phyloP scores from a whole-genome alignment of 1,140 invertebrate species.

The Cheumatopsyche charites region DNA sequence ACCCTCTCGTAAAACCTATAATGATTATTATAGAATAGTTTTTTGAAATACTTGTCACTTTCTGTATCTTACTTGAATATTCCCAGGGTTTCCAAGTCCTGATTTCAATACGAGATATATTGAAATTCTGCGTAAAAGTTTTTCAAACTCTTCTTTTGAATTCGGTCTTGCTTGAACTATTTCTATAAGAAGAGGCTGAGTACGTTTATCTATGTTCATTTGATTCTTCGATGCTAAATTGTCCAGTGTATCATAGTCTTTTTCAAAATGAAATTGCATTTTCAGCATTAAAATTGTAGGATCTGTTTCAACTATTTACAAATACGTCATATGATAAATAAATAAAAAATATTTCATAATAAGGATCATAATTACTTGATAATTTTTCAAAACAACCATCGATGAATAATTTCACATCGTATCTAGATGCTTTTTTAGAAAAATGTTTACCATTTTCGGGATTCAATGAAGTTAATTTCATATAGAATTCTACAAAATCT shows the following conservation, averaged over 20 bases:
- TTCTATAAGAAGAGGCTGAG: constrained; percentile 62
- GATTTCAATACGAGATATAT: constrained; percentile 66
- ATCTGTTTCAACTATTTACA: constrained; percentile 50
- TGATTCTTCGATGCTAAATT: constrained; percentile 62
- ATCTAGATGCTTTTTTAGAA: constrained; percentile 54
- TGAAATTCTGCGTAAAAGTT: constrained; percentile 68
- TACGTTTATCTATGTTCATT: constrained; percentile 58
- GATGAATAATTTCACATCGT: constrained; percentile 59
- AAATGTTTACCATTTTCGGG: constrained; percentile 61
- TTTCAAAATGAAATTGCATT: constrained; percentile 75
- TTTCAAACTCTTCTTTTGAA: constrained; percentile 59
- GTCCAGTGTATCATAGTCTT: constrained; percentile 67
- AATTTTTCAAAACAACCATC: constrained; percentile 57
- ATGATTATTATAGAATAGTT: constrained; percentile 30
- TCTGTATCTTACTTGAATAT: constrained; percentile 61
- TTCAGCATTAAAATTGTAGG: constrained; percentile 62
- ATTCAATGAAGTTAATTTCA: constrained; percentile 60
- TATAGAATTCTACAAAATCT: constrained; percentile 52
- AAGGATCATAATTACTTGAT: constrained; percentile 50
- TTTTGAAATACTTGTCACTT: constrained; percentile 13
- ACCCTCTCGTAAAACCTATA: constrained; percentile 64
- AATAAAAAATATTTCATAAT: constrained; percentile 6
- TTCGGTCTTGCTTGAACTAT: constrained; percentile 61
- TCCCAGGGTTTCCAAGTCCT: constrained; percentile 68
- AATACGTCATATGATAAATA: constrained; percentile 7